Evolutionary conservation across 2,113 vertebrate genomes (phyloP).

Genomic region (Ceyx margarethae): DNA sequence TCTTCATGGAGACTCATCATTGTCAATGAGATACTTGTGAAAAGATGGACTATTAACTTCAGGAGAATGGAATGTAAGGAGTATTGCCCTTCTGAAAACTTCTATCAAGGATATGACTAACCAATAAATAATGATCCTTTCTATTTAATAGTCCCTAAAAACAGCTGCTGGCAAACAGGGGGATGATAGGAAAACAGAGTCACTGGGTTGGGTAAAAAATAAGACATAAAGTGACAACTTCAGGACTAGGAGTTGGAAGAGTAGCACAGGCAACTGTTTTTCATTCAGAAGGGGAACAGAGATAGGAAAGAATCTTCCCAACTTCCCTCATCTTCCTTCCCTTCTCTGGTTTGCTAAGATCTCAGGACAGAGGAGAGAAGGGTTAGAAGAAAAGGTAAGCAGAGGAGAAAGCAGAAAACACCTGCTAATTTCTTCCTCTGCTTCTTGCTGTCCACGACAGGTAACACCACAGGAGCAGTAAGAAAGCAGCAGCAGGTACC

Average conservation of each 20-base stretch:
- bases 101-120: not conserved
- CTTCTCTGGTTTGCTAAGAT: not conserved
- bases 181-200: not conserved
- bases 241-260: not conserved
- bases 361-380: not conserved
- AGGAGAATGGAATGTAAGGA: not conserved
- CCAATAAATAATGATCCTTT: not conserved
- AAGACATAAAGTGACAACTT: not conserved
- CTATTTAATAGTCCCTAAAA: not conserved
- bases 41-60: not conserved
- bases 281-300: not conserved
- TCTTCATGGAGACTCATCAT: not conserved
- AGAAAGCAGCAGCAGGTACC: not conserved
- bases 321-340: not conserved
- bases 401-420: not conserved
- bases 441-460: not conserved
- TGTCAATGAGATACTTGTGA: not conserved
- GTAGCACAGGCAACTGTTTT: not conserved
- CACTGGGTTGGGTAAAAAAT: not conserved
- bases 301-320: not conserved
- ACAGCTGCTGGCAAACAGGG: not conserved
- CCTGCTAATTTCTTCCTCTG: not conserved
- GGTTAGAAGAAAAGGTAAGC: not conserved
- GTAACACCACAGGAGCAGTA: not conserved
- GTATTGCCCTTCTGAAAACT: not conserved